Evolutionary conservation across 2,888 invertebrate species (phyloP), one percentile per base, ranked within the genome.

Genomic region (Heliconius cydno): DNA sequence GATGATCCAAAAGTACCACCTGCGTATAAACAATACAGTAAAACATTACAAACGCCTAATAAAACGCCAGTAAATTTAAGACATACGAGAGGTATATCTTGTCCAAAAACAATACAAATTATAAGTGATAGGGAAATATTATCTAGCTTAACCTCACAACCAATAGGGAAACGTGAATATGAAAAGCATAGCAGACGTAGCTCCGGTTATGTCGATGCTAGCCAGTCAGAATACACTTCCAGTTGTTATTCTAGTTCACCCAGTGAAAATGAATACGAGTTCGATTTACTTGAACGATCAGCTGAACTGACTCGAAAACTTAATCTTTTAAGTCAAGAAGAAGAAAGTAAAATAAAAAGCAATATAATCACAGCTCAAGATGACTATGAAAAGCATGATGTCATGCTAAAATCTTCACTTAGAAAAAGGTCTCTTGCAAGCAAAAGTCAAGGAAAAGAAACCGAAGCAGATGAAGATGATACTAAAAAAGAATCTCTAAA

Each of bases 41-140:
- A 95, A 88, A 92, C 92, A 67, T 92, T 96, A 81, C 94, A 95
- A 85, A 95, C 96, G 12, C 96, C 96, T 38, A 94, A 92, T 76
- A 94, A 92, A 88, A 93, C 93, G 1, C 95, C 95, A 22, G 87
- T 89, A 12, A 91, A 90, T 46, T 87, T 92, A 22, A 89, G 92
- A 83, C 89, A 90, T 30, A 85, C 86, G 41, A 88, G 94, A 86
- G 94, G 94, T 83, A 93, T 92, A 85, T 96, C 92, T 41, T 96
- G 92, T 89, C 96, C 90, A 82, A 96, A 95, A 92, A 95, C 92
- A 10, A 95, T 95, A 82, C 94, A 95, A 85, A 95, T 95, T 77
- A 94, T 95, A 68, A 93, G 94, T 78, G 92, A 95, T 81, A 92
- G 87, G 83, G 96, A 96, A 89, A 92, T 96, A 81, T 88, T 96